Evolutionary conservation across 1,140 invertebrate species (phyloP).

Genomic region (Bombus huntii): DNA sequence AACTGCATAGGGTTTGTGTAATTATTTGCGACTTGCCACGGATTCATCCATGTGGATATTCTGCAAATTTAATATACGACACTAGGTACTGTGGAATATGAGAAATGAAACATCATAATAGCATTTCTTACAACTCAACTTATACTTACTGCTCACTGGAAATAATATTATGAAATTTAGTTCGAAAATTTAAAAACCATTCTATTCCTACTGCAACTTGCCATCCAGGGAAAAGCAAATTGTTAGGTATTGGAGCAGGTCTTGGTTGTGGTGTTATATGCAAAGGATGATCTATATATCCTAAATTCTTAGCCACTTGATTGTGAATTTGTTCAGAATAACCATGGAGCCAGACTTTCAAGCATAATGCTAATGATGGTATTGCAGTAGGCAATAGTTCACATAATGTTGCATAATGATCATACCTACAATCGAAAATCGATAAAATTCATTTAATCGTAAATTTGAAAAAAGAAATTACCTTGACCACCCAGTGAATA

Average conservation of each 20-base stretch:
- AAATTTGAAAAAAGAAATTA: conserved; percentile 68
- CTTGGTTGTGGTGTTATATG: conserved; percentile 79
- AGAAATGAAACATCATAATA: neutral
- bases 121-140: neutral
- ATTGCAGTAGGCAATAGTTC: conserved; percentile 94
- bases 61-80: conserved; percentile 72
- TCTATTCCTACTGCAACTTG: conserved; percentile 84
- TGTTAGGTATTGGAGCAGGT: conserved; percentile 82
- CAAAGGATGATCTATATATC: conserved; percentile 81
- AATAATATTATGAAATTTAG: conserved; percentile 82
- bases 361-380: conserved; percentile 88
- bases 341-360: conserved; percentile 83
- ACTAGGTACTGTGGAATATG: neutral
- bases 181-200: conserved; percentile 84
- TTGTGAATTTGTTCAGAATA: conserved; percentile 81
- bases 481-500: conserved; percentile 91
- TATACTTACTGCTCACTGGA: conserved; percentile 86
- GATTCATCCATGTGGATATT: conserved; percentile 87
- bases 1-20: conserved; percentile 88
- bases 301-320: conserved; percentile 82
- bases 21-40: conserved; percentile 86
- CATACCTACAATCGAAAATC: conserved; percentile 86
- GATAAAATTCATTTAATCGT: neutral
- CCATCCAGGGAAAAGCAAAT: conserved; percentile 85
- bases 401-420: conserved; percentile 96